These are phyloP conservation scores for Hystrix cristata DNA, from an alignment of 2,113 vertebrate genomes.

Conservation along the genomic window DNA sequence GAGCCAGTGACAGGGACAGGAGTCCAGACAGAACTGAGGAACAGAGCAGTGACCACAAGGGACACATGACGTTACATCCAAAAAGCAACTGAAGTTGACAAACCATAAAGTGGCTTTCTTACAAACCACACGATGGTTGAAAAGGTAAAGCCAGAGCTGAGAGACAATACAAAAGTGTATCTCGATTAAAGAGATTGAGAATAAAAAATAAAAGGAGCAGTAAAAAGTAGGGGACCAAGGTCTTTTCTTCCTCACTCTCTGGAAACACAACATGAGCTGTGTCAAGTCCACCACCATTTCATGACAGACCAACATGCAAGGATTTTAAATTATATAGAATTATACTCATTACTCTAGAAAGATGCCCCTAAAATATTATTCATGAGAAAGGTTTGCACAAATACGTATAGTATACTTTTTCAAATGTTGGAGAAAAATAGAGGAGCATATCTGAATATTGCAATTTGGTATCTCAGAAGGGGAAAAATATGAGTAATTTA, in stretches of 20 bases:
- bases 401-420: neutral
- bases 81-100: neutral
- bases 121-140: neutral
- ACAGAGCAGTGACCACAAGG: neutral
- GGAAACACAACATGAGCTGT: neutral
- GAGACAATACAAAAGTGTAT: neutral
- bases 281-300: neutral
- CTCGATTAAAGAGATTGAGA: neutral
- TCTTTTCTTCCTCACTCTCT: neutral
- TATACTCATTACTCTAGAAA: neutral
- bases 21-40: neutral
- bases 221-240: neutral
- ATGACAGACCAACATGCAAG: neutral
- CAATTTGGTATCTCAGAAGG: neutral
- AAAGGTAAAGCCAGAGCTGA: neutral
- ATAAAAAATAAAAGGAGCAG: neutral
- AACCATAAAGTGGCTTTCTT: neutral
- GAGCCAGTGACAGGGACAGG: neutral
- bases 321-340: neutral
- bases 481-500: neutral
- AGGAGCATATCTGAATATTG: neutral
- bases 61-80: neutral
- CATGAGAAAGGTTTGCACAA: neutral
- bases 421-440: neutral
- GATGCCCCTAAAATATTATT: neutral